Evolutionary conservation across 2,113 vertebrate genomes (phyloP).

Genomic region (Nerophis ophidion): DNA sequence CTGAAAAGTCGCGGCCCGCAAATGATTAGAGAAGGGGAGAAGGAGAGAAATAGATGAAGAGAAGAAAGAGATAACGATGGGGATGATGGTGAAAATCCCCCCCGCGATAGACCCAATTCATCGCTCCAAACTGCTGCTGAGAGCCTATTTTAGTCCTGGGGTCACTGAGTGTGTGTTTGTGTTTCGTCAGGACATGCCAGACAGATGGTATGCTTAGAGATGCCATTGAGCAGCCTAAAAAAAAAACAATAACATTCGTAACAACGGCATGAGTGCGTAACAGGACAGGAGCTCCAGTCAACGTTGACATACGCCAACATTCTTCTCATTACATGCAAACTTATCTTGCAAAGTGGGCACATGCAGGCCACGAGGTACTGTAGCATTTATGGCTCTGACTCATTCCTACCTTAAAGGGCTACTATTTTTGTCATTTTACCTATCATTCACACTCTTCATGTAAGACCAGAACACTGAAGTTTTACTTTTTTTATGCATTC

Average conservation of each 20-base stretch:
- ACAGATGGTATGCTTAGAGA: slow-evolving; percentile 36
- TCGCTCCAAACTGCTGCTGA: slow-evolving; percentile 80
- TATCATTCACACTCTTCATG: no score
- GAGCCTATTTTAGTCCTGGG: slow-evolving; percentile 83
- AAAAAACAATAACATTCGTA: slow-evolving; percentile 15
- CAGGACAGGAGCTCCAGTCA: background rate
- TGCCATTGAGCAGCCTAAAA: slow-evolving; percentile 53
- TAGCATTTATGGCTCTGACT: no score
- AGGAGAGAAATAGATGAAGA: slow-evolving; percentile 63
- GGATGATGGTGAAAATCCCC: slow-evolving; percentile 67
- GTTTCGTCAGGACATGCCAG: slow-evolving; percentile 41
- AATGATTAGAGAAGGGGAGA: slow-evolving; percentile 73
- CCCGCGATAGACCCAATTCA: slow-evolving; percentile 72
- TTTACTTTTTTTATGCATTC: no score
- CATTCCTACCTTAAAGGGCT: no score
- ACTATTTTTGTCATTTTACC: no score
- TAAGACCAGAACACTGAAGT: no score
- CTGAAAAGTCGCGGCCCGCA: slow-evolving; percentile 69
- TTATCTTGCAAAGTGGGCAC: no score
- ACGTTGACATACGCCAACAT: background rate
- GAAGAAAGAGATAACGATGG: slow-evolving; percentile 55
- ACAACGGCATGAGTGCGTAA: background rate
- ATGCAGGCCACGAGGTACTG: background rate
- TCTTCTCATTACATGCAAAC: no score
- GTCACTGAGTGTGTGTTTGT: slow-evolving; percentile 58